These are phyloP conservation scores for Leptobrachium leishanense DNA, from an alignment of 2,113 vertebrate genomes.

Conservation along the genomic window DNA sequence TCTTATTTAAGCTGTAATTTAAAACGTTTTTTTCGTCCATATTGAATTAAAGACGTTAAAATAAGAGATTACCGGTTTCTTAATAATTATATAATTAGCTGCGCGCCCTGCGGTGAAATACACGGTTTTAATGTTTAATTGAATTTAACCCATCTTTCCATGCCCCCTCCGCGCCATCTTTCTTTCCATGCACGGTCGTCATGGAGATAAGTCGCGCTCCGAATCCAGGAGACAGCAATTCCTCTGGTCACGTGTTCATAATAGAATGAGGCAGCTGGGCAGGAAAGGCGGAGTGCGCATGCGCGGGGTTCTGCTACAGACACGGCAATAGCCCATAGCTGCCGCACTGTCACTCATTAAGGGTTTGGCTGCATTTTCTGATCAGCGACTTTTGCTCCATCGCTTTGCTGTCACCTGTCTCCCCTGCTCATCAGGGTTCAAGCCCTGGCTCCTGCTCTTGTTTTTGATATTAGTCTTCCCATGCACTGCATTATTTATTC, in stretches of 20 bases:
- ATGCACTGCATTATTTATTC: neutral
- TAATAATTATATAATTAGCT: too few species aligned
- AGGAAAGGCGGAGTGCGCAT: constrained; percentile 12
- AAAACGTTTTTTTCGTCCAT: too few species aligned
- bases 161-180: neutral
- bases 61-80: too few species aligned
- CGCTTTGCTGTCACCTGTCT: neutral
- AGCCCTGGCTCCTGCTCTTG: neutral
- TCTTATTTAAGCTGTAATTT: too few species aligned
- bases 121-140: too few species aligned
- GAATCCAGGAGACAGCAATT: constrained; percentile 18
- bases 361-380: constrained; percentile 25
- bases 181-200: neutral
- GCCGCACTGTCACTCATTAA: constrained; percentile 22
- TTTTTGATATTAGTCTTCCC: too few species aligned
- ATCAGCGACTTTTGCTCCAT: constrained; percentile 6
- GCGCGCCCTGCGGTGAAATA: too few species aligned
- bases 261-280: constrained; percentile 11
- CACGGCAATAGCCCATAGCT: constrained; percentile 29
- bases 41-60: too few species aligned
- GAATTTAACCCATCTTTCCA: neutral
- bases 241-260: constrained; percentile 14
- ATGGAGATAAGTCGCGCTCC: constrained; percentile 39
- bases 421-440: neutral
- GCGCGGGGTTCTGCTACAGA: constrained; percentile 39